These are phyloP conservation scores for Ormyrus labotus DNA, from an alignment of 2,888 invertebrate species.

Conservation along the genomic window DNA sequence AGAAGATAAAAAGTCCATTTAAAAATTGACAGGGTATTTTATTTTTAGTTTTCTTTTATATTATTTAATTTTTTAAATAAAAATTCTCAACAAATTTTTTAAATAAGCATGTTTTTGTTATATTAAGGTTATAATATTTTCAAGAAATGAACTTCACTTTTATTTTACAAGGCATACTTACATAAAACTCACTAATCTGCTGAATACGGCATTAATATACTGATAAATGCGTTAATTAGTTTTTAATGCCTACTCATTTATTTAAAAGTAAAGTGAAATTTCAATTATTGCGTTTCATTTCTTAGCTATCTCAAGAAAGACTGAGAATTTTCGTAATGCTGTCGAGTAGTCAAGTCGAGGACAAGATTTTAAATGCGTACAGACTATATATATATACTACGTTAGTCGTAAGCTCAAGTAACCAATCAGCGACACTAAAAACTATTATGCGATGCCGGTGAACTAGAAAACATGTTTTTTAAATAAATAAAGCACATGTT, in stretches of 20 bases:
- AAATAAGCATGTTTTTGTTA: no score
- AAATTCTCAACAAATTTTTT: no score
- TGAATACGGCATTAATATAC: neutral
- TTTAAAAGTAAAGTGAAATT: neutral
- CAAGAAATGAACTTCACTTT: no score
- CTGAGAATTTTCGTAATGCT: constrained; percentile 17
- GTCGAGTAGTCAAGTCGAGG: neutral
- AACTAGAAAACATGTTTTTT: neutral
- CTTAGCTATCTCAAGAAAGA: neutral
- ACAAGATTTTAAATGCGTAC: constrained; percentile 24
- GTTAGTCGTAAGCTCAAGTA: neutral
- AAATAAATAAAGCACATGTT: constrained; percentile 6
- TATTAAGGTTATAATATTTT: no score
- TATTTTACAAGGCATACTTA: no score
- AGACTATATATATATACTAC: neutral
- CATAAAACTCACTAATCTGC: no score
- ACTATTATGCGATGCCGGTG: neutral
- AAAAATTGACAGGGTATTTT: no score
- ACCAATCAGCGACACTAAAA: neutral
- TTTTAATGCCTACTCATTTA: neutral
- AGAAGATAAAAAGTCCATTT: no score
- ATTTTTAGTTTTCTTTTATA: no score
- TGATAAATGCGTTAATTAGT: neutral
- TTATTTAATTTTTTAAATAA: no score
- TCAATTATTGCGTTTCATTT: constrained; percentile 27